A percentile compares a stretch with the other conserved stretches of the same genome.
Evolutionary conservation across 1,140 invertebrate species (phyloP).

Genomic region (Euura saliciscinereae): DNA sequence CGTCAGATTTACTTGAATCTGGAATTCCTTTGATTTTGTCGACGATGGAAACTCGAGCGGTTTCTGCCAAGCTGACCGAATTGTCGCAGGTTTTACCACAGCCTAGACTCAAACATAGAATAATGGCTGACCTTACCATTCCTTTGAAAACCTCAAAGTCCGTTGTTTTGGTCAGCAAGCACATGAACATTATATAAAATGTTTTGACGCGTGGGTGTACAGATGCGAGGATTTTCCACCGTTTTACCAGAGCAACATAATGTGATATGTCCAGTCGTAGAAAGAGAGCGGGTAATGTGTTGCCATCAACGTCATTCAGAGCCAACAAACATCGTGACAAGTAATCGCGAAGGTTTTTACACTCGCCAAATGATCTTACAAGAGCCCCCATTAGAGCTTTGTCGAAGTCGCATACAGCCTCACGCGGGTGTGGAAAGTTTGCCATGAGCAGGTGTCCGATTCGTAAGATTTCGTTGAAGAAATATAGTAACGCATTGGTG

Average conservation of each 20-base stretch:
- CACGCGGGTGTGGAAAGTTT: not conserved
- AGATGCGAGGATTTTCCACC: not conserved
- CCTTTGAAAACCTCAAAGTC: not conserved
- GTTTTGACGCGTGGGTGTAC: not conserved
- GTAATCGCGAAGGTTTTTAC: not conserved
- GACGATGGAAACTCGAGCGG: not conserved
- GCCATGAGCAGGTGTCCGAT: not conserved
- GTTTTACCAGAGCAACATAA: not conserved
- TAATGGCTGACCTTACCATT: not conserved
- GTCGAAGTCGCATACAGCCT: not conserved
- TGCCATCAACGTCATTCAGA: not conserved
- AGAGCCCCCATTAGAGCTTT: not conserved
- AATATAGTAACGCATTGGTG: constrained; percentile 11
- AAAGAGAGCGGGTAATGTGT: not conserved
- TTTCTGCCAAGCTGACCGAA: not conserved
- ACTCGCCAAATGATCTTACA: not conserved
- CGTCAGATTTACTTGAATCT: not conserved
- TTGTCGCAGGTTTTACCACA: not conserved
- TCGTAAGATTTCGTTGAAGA: constrained; percentile 15
- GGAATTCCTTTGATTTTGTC: not conserved
- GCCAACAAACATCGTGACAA: not conserved
- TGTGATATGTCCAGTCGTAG: not conserved
- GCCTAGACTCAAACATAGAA: not conserved
- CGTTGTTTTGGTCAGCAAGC: not conserved
- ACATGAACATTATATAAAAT: not conserved